Evolutionary conservation across 2,888 invertebrate species (phyloP), one percentile per base, ranked within the genome.

Genomic region (Vannuccia rotundouncinata): DNA sequence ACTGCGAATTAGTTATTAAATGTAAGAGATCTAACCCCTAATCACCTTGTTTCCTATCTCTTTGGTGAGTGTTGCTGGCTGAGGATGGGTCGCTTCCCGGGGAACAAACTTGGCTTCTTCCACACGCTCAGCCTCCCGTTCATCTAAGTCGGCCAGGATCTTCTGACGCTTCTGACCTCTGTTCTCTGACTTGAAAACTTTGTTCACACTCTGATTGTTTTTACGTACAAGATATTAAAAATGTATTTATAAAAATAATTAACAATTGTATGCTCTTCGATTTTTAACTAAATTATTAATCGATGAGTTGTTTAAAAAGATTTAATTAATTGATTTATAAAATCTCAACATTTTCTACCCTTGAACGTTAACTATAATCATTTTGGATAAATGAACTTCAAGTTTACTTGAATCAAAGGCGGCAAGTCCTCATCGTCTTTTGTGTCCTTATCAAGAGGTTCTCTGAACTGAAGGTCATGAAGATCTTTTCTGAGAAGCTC

Each of bases 61-160:
- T 83, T 78, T 82, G 82, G 29, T 84, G 29, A 86, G 84, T 1
- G 85, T 85, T 27, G 86, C 84, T 29, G 86, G 87, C 81, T 87
- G 87, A 28, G 86, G 86, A 79, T 86, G 84, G 28, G 83, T 84
- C 5, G 85, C 85, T 30, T 83, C 83, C 59, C 82, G 81, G 1
- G 85, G 22, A 74, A 74, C 1, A 17, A n/a, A 0, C 80, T 80
- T 80, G 83, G 83, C 82, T 84, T 84, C 77, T 83, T 79, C 17
- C 84, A 25, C 60, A 84, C 83, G 77, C 83, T 84, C 78, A 83
- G 80, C 75, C 78, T 82, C 74, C 22, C 27, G 22, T 13, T 73
- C 27, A 5, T 73, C 74, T 73, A 73, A 22, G 10, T 73, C 22
- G 5, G 22, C 74, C 74, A 73, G 74, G 5, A 22, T 22, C 74